A percentile compares a stretch with the other conserved stretches of the same genome.
These are phyloP conservation scores for Metopolophium dirhodum DNA, from an alignment of 1,140 invertebrate genomes.

Conservation along the genomic window DNA sequence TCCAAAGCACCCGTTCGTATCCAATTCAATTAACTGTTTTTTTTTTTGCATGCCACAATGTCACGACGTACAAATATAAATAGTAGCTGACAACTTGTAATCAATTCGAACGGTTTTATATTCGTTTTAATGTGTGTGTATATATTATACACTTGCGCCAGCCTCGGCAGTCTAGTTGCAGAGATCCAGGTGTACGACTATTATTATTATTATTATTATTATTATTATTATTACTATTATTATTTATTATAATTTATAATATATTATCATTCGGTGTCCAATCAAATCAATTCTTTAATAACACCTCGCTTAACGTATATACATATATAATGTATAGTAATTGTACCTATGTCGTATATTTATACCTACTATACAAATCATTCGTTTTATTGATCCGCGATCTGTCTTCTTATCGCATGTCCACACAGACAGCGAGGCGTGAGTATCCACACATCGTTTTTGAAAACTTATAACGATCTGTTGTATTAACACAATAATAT, in stretches of 20 bases:
- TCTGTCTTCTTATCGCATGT: neutral
- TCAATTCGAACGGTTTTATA: conserved; percentile 24
- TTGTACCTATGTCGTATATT: neutral
- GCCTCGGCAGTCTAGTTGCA: neutral
- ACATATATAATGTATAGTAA: neutral
- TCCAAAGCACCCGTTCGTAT: neutral
- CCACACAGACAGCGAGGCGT: neutral
- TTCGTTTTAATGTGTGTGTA: neutral
- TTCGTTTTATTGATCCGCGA: neutral
- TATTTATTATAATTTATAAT: neutral
- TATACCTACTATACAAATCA: neutral
- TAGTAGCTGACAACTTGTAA: neutral
- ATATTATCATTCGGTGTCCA: conserved; percentile 4
- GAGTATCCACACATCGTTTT: neutral
- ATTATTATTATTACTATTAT: neutral
- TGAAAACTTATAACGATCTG: neutral
- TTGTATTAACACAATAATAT: neutral
- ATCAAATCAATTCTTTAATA: neutral
- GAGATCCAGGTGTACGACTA: neutral
- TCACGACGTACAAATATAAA: neutral
- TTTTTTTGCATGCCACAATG: neutral
- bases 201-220: neutral
- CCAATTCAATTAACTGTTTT: conserved; percentile 32
- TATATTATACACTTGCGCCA: neutral
- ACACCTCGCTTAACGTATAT: neutral